Conservation (phyloP, 1,140 invertebrate genomes). For the Episyrphus balteatus region DNA sequence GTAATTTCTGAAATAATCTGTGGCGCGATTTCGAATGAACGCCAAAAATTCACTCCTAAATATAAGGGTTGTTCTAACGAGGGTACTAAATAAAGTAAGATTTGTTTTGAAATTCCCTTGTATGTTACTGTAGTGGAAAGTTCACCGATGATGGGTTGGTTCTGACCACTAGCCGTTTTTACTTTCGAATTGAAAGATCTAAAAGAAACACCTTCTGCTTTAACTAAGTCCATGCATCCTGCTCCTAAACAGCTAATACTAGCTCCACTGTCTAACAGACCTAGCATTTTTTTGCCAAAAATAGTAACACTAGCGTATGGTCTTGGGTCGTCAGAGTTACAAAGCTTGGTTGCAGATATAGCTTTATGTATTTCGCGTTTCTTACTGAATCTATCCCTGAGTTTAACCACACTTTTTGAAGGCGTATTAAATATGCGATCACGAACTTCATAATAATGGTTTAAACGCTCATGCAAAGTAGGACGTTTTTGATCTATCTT, state of each 20-base stretch:
- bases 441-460: no score
- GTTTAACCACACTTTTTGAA: background rate
- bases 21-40: slow-evolving; percentile 7
- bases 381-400: no score
- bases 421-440: no score
- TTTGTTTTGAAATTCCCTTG: background rate
- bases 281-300: background rate
- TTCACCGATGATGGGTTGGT: no score
- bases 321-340: no score
- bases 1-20: background rate
- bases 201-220: background rate
- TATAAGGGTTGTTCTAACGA: slow-evolving; percentile 1
- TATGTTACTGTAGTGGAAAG: background rate
- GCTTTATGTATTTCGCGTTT: no score
- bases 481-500: no score
- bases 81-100: slow-evolving; percentile 1
- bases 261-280: slow-evolving; percentile 4
- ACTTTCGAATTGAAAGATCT: background rate
- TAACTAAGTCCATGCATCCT: no score
- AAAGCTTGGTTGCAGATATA: no score
- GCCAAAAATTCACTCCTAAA: slow-evolving; percentile 6
- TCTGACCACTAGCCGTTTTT: slow-evolving; percentile 1
- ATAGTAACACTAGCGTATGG: no score
- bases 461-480: no score
- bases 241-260: no score